These are phyloP conservation scores for Choloepus didactylus DNA, from an alignment of 2,797 vertebrate species.

Conservation along the genomic window DNA sequence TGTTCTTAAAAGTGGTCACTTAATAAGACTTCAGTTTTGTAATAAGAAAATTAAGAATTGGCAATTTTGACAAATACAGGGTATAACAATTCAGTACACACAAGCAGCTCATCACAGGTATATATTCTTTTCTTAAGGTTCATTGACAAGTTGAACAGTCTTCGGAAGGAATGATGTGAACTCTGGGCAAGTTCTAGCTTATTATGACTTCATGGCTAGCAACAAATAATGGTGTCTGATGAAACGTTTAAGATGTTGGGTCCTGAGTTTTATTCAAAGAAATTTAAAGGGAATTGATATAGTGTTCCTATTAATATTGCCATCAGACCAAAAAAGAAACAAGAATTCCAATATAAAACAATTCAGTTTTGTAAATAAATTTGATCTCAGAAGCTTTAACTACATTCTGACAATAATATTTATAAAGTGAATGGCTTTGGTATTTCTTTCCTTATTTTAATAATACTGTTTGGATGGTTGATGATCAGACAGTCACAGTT, in stretches of 20 bases:
- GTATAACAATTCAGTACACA: accelerated
- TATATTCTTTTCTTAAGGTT: neutral
- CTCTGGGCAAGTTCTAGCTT: slow-evolving; percentile 9
- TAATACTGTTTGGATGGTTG: neutral
- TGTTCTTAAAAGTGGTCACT: neutral
- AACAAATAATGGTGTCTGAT: slow-evolving; percentile 3
- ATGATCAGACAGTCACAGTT: neutral
- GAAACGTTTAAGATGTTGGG: neutral
- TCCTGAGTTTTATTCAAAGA: slow-evolving; percentile 55
- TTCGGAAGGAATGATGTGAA: neutral
- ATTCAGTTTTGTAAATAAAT: slow-evolving; percentile 50
- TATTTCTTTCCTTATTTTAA: slow-evolving; percentile 31
- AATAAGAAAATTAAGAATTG: neutral
- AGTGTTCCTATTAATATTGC: slow-evolving; percentile 20
- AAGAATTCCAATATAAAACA: neutral
- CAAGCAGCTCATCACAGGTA: neutral
- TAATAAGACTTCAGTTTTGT: neutral
- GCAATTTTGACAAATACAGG: neutral
- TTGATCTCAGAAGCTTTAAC: neutral
- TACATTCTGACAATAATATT: neutral
- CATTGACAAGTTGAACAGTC: neutral
- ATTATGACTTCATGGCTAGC: slow-evolving; percentile 79
- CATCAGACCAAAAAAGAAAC: slow-evolving; percentile 10
- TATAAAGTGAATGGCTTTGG: slow-evolving; percentile 1
- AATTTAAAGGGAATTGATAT: slow-evolving; percentile 52